phyloP scores from a whole-genome alignment of 2,888 invertebrate genomes.

The Epirrhoe tristata region DNA sequence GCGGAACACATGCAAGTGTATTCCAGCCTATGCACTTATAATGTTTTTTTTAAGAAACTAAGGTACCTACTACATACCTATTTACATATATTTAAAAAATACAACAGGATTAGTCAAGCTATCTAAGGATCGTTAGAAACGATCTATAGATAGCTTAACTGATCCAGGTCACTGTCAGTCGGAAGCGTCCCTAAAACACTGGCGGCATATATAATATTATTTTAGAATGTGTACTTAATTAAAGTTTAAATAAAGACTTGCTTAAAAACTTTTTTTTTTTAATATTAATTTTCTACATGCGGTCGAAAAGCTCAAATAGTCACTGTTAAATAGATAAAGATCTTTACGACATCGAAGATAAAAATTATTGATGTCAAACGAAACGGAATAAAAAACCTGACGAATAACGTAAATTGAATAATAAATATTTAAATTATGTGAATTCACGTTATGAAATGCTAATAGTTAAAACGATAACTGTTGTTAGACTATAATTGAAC shows the following conservation, averaged over 20 bases:
- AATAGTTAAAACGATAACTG: conserved; percentile 36
- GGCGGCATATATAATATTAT: too few species aligned
- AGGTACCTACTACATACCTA: too few species aligned
- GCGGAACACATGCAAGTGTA: not conserved
- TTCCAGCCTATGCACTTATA: conserved; percentile 1
- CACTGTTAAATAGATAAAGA: conserved; percentile 4
- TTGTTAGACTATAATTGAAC: conserved; percentile 34
- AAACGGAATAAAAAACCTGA: not conserved
- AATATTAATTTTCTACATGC: too few species aligned
- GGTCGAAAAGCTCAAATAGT: not conserved
- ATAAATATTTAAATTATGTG: conserved; percentile 38
- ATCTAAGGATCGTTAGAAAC: too few species aligned
- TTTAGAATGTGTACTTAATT: too few species aligned
- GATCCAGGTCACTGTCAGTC: too few species aligned
- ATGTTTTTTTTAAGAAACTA: not conserved
- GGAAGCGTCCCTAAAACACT: too few species aligned
- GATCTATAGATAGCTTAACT: too few species aligned
- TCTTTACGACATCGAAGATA: not conserved
- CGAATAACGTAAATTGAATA: conserved; percentile 17
- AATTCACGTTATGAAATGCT: conserved; percentile 40
- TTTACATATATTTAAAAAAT: too few species aligned
- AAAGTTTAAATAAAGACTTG: too few species aligned
- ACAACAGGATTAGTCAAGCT: too few species aligned
- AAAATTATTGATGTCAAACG: not conserved
- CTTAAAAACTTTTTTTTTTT: too few species aligned